Percentiles rank a stretch among this genome's conserved stretches.
Conservation (phyloP, 2,113 vertebrate genomes). For the Leuciscus idus region DNA sequence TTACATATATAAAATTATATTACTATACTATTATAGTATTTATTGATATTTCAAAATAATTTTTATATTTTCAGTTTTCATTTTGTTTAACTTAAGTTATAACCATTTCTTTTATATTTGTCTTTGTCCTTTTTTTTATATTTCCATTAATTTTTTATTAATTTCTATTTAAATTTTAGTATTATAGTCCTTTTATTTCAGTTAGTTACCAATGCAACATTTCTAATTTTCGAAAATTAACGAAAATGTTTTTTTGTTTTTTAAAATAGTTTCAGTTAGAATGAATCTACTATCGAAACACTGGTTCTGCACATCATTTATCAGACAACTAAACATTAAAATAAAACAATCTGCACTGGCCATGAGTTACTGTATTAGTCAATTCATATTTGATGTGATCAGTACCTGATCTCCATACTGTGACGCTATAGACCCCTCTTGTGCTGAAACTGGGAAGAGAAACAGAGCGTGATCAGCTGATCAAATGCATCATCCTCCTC, state of each 20-base stretch:
- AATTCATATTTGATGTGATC: neutral
- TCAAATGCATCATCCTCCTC: neutral
- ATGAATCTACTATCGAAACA: neutral
- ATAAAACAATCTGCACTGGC: neutral
- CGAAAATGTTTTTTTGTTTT: neutral
- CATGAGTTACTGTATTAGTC: neutral
- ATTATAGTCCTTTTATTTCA: neutral
- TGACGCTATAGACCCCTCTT: conserved; percentile 69
- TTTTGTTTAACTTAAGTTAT: neutral
- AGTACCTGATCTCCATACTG: conserved; percentile 89
- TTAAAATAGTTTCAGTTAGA: neutral
- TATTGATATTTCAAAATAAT: too few relatives aligned
- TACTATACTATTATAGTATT: too few relatives aligned
- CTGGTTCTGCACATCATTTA: neutral
- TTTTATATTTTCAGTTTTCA: too few relatives aligned
- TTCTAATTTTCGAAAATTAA: neutral
- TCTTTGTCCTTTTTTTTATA: neutral
- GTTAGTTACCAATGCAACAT: neutral
- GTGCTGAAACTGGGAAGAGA: conserved; percentile 79
- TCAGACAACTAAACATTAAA: neutral
- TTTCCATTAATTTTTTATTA: neutral
- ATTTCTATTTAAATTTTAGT: neutral
- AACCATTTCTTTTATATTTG: neutral
- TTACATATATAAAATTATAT: too few relatives aligned
- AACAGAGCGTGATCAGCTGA: conserved; percentile 39